Conservation (phyloP, 1,140 invertebrate genomes). For the Trichomalopsis sarcophagae region DNA sequence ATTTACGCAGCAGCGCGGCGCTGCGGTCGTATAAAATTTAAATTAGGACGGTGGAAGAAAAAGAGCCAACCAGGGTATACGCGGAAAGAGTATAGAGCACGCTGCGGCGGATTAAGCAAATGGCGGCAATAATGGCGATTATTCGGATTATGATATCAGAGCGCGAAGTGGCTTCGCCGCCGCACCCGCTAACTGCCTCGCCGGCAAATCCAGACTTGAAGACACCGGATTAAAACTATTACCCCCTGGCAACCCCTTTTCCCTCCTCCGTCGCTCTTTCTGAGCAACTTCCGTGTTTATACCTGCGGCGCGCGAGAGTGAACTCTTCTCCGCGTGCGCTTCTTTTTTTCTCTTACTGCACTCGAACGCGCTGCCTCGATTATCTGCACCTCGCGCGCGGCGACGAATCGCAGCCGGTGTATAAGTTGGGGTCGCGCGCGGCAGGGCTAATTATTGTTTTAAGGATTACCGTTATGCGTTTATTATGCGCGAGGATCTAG, state of each 20-base stretch:
- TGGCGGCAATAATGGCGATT: conserved; percentile 75
- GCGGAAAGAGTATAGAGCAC: not conserved
- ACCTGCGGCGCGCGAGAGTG: not conserved
- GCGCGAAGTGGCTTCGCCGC: conserved; percentile 72
- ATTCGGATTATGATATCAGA: conserved; percentile 76
- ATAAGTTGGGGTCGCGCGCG: conserved; percentile 34
- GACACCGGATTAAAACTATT: conserved; percentile 76
- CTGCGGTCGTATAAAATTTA: not conserved
- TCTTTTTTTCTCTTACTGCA: not conserved
- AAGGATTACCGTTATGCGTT: conserved; percentile 74
- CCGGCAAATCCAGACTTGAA: conserved; percentile 74
- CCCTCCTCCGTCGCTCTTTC: not conserved
- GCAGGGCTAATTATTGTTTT: conserved; percentile 73
- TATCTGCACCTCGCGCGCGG: conserved; percentile 13
- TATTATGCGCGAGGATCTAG: conserved; percentile 71
- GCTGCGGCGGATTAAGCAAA: conserved; percentile 72
- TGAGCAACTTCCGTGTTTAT: not conserved
- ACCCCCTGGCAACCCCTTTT: conserved; percentile 47
- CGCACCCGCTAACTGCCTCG: conserved; percentile 70
- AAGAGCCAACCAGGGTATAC: not conserved
- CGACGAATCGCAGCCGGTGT: conserved; percentile 56
- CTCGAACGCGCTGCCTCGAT: not conserved
- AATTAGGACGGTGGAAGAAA: conserved; percentile 2
- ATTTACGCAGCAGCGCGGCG: not conserved
- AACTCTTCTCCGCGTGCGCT: not conserved